Evolutionary conservation across 2,113 vertebrate genomes (phyloP).

Genomic region (Catharus minimus): DNA sequence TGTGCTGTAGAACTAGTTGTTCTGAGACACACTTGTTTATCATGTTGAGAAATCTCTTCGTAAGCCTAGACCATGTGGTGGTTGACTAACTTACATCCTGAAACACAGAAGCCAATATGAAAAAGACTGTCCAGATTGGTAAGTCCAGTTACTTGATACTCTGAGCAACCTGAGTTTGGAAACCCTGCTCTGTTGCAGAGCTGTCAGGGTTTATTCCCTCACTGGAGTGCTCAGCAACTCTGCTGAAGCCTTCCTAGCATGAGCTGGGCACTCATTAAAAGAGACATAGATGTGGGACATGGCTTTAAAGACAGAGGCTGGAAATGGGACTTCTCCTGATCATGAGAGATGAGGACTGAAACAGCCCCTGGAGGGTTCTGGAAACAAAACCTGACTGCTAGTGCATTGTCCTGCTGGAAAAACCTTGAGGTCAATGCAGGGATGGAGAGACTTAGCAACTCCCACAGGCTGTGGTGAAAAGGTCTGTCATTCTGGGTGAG

Average conservation of each 20-base stretch:
- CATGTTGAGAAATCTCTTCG: constrained; percentile 24
- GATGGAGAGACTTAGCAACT: neutral
- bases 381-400: neutral
- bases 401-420: neutral
- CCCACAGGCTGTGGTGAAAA: neutral
- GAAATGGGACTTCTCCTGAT: neutral
- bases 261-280: neutral
- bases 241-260: neutral
- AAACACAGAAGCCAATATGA: neutral
- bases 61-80: neutral
- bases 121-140: neutral
- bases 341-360: neutral
- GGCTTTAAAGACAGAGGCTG: neutral
- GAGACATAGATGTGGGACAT: neutral
- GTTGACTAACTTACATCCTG: constrained; percentile 7
- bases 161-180: neutral
- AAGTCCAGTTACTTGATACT: neutral
- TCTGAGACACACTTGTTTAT: constrained; percentile 63
- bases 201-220: neutral
- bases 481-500: neutral
- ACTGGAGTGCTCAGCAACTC: neutral
- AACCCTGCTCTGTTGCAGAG: neutral
- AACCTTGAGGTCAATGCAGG: neutral
- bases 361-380: neutral
- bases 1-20: constrained; percentile 64